A percentile compares a stretch with the other conserved stretches of the same genome.
phyloP scores from a whole-genome alignment of 1,140 invertebrate genomes.

The Tribolium castaneum region DNA sequence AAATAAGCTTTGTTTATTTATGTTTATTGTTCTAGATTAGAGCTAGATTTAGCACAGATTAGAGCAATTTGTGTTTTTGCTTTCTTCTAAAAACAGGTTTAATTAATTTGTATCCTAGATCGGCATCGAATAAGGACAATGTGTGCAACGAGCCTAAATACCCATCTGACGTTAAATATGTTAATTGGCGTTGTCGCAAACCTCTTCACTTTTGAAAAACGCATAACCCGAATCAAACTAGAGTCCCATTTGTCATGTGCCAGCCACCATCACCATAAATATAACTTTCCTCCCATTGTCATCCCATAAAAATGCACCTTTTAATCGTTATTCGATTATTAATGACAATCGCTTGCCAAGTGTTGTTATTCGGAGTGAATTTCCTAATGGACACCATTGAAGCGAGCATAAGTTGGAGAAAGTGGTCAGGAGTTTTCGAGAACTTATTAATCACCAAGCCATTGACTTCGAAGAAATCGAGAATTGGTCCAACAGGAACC shows the following conservation, averaged over 20 bases:
- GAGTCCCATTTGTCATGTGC: not conserved
- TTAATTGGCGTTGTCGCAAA: not conserved
- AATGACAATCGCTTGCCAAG: conserved; percentile 37
- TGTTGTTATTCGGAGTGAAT: conserved; percentile 34
- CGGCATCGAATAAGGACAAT: not conserved
- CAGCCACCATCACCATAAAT: not conserved
- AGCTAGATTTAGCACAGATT: not conserved
- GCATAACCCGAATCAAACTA: not conserved
- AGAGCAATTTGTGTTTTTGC: not conserved
- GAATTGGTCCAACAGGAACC: conserved; percentile 26
- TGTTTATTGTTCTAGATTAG: not conserved
- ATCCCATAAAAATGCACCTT: not conserved
- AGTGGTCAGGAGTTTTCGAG: conserved; percentile 51
- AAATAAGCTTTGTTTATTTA: not conserved
- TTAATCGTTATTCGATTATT: conserved; percentile 13
- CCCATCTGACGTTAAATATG: not conserved
- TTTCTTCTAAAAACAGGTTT: not conserved
- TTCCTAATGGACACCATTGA: conserved; percentile 47
- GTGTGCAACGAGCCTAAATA: not conserved
- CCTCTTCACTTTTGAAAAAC: not conserved
- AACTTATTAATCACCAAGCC: conserved; percentile 51
- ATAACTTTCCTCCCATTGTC: conserved; percentile 24
- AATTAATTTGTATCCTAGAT: not conserved
- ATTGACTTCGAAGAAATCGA: conserved; percentile 48
- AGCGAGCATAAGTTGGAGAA: conserved; percentile 44